phyloP scores from a whole-genome alignment of 1,140 invertebrate species.

The Batillaria attramentaria region DNA sequence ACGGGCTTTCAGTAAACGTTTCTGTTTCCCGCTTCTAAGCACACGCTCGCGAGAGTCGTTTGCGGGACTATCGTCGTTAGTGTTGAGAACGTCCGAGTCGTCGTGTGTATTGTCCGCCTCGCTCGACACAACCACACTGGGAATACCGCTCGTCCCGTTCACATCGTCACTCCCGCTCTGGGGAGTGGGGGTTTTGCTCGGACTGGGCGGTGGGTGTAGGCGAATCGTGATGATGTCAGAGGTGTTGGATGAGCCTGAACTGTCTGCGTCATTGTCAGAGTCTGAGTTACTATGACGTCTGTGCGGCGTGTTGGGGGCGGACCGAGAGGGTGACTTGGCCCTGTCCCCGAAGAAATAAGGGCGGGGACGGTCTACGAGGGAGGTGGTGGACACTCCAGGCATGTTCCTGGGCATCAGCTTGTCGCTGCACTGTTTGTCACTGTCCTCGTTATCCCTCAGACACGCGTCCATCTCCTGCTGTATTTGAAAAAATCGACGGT shows the following conservation, averaged over 20 bases:
- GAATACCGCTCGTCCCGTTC: constrained; percentile 12
- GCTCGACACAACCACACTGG: constrained; percentile 32
- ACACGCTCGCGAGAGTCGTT: constrained; percentile 5
- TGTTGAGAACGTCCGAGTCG: constrained; percentile 41
- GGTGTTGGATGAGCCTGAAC: constrained; percentile 40
- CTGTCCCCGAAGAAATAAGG: neutral
- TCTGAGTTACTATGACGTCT: neutral
- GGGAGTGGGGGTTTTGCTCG: neutral
- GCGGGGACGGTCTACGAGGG: neutral
- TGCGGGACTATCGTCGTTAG: constrained; percentile 32
- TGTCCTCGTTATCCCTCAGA: constrained; percentile 47
- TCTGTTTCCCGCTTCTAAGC: neutral
- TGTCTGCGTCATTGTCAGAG: constrained; percentile 24
- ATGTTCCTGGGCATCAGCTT: neutral
- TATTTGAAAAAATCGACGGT: constrained; percentile 62
- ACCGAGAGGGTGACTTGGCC: constrained; percentile 10
- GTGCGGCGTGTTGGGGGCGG: constrained; percentile 4
- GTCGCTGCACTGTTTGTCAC: neutral
- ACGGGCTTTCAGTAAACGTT: constrained; percentile 23
- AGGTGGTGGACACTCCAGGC: too few species aligned
- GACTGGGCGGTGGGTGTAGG: constrained; percentile 45
- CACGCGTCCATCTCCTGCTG: constrained; percentile 66
- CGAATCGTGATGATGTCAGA: constrained; percentile 58
- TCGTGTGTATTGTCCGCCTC: constrained; percentile 41
- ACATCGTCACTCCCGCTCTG: constrained; percentile 7